These are phyloP conservation scores for Probaryconus sp. DNA, from an alignment of 1,140 invertebrate species.

Conservation along the genomic window DNA sequence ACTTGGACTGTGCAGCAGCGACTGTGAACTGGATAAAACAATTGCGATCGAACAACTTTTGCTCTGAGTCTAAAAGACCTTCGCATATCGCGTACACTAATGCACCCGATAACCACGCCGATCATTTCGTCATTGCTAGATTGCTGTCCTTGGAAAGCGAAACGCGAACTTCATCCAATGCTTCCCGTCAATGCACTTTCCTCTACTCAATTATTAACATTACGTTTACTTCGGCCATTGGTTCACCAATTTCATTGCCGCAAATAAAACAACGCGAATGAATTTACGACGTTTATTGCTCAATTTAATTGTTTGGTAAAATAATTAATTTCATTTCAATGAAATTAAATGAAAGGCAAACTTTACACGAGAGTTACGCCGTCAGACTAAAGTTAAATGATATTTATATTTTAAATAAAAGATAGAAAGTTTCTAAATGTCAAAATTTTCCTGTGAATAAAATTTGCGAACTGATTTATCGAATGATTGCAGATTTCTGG, in stretches of 20 bases:
- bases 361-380: too few relatives aligned
- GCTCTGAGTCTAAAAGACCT: conserved; percentile 17
- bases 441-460: too few relatives aligned
- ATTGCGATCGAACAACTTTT: conserved; percentile 24
- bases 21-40: background rate
- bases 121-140: conserved; percentile 39
- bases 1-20: too few relatives aligned
- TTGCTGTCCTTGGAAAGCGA: conserved; percentile 57
- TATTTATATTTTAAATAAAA: too few relatives aligned
- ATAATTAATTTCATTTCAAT: too few relatives aligned
- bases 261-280: background rate
- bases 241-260: too few relatives aligned
- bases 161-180: conserved; percentile 42
- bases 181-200: conserved; percentile 32
- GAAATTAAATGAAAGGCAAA: too few relatives aligned
- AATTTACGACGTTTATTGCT: conserved; percentile 6
- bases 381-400: too few relatives aligned
- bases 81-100: conserved; percentile 22
- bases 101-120: conserved; percentile 7
- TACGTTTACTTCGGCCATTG: background rate
- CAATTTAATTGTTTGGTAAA: too few relatives aligned
- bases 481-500: too few relatives aligned
- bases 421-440: too few relatives aligned
- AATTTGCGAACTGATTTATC: too few relatives aligned
- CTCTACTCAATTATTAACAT: conserved; percentile 13